phyloP scores from a whole-genome alignment of 2,888 invertebrate genomes.

The Tryphoninae sp. region DNA sequence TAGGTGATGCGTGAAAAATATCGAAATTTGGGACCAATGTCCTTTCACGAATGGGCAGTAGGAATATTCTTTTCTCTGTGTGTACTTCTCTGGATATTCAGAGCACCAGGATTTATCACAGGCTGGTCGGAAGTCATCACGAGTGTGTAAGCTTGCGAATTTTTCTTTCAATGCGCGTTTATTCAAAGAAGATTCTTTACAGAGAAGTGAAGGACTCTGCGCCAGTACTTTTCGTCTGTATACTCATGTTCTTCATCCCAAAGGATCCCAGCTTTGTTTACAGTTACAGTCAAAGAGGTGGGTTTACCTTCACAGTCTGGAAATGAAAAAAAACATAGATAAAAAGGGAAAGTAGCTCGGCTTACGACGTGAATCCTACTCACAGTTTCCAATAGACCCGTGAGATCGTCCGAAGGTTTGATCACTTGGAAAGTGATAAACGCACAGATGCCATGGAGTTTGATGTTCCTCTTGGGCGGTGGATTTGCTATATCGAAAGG shows the following conservation, averaged over 20 bases:
- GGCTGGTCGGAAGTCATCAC: constrained; percentile 82
- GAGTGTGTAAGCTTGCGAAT: constrained; percentile 62
- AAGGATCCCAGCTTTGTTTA: constrained; percentile 79
- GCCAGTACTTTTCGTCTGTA: constrained; percentile 82
- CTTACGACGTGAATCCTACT: background rate
- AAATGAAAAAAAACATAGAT: constrained; percentile 11
- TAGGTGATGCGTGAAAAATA: constrained; percentile 80
- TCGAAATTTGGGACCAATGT: constrained; percentile 81
- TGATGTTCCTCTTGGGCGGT: constrained; percentile 83
- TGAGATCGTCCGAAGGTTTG: constrained; percentile 77
- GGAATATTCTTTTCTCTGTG: constrained; percentile 80
- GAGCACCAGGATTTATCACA: constrained; percentile 83
- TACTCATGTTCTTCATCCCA: constrained; percentile 83
- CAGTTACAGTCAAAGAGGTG: constrained; percentile 68
- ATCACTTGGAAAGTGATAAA: constrained; percentile 83
- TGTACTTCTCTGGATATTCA: constrained; percentile 83
- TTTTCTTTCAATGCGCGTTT: constrained; percentile 21
- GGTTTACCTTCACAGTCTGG: constrained; percentile 40
- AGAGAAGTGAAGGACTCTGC: constrained; percentile 75
- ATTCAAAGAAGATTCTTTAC: constrained; percentile 12
- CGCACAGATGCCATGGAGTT: constrained; percentile 83
- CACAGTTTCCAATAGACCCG: constrained; percentile 69
- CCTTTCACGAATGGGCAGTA: constrained; percentile 80
- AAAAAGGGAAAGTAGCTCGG: background rate
- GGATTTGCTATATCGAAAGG: constrained; percentile 84